Conservation (phyloP, 1,140 invertebrate genomes). For the Hesperophylax magnus region DNA sequence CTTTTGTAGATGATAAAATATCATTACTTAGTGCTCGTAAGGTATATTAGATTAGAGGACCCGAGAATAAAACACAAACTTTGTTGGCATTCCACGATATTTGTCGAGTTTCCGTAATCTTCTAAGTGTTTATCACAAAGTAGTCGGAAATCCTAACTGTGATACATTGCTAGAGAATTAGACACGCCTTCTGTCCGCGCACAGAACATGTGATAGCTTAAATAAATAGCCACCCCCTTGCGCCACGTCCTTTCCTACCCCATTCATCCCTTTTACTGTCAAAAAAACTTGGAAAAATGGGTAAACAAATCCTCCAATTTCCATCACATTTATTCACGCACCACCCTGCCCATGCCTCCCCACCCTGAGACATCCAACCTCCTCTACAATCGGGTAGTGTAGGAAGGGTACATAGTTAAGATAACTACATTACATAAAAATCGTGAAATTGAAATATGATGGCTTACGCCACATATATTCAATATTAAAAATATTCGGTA, state of each 20-base stretch:
- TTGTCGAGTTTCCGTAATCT: too few relatives aligned
- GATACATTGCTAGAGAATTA: constrained; percentile 56
- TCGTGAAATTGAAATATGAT: not conserved
- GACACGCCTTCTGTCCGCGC: constrained; percentile 39
- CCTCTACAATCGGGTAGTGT: constrained; percentile 2
- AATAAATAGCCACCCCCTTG: constrained; percentile 56
- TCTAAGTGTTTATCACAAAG: not conserved
- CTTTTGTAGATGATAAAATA: too few relatives aligned
- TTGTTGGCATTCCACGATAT: too few relatives aligned
- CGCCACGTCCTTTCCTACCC: constrained; percentile 38
- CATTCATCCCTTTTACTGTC: constrained; percentile 59
- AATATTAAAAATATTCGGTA: too few relatives aligned
- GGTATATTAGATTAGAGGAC: too few relatives aligned
- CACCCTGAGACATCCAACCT: constrained; percentile 27
- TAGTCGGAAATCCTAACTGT: constrained; percentile 12
- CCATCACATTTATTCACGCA: constrained; percentile 58
- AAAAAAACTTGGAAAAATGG: constrained; percentile 58
- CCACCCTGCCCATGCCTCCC: constrained; percentile 18
- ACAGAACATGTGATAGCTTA: constrained; percentile 56
- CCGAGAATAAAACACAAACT: too few relatives aligned
- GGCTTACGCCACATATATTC: not conserved
- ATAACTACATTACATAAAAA: constrained; percentile 1
- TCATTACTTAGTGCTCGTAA: too few relatives aligned
- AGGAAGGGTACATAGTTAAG: not conserved
- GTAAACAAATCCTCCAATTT: constrained; percentile 60